A percentile compares a stretch with the other conserved stretches of the same genome.
Evolutionary conservation across 2,113 vertebrate genomes (phyloP).

Genomic region (Albula goreensis): DNA sequence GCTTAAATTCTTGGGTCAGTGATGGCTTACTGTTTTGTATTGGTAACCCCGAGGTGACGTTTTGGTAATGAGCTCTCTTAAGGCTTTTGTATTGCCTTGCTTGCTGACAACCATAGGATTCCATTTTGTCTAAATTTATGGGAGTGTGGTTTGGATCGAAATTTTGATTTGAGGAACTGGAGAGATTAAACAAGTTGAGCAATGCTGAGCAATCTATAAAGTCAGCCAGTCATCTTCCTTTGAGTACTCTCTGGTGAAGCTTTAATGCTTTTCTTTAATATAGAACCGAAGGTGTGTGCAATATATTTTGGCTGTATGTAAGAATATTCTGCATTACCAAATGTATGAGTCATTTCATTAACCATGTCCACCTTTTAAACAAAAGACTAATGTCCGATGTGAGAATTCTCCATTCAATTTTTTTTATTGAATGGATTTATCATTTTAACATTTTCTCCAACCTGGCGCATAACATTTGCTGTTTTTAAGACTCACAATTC

Average conservation of each 20-base stretch:
- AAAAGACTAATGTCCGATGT: not conserved
- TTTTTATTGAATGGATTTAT: too few species aligned
- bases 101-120: not conserved
- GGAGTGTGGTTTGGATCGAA: not conserved
- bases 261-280: too few species aligned
- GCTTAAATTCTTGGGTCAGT: not conserved
- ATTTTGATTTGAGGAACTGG: not conserved
- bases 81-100: not conserved
- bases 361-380: not conserved
- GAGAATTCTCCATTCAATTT: too few species aligned
- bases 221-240: too few species aligned
- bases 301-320: not conserved
- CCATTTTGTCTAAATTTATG: not conserved
- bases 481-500: too few species aligned
- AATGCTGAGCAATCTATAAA: not conserved
- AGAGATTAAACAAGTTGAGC: not conserved
- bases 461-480: too few species aligned
- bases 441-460: too few species aligned
- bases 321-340: not conserved
- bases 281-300: not conserved
- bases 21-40: not conserved
- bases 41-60: not conserved
- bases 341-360: not conserved
- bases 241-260: not conserved
- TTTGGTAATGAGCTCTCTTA: not conserved